These are phyloP conservation scores for Melanerpes formicivorus DNA, from an alignment of 2,113 vertebrate genomes.

Conservation along the genomic window DNA sequence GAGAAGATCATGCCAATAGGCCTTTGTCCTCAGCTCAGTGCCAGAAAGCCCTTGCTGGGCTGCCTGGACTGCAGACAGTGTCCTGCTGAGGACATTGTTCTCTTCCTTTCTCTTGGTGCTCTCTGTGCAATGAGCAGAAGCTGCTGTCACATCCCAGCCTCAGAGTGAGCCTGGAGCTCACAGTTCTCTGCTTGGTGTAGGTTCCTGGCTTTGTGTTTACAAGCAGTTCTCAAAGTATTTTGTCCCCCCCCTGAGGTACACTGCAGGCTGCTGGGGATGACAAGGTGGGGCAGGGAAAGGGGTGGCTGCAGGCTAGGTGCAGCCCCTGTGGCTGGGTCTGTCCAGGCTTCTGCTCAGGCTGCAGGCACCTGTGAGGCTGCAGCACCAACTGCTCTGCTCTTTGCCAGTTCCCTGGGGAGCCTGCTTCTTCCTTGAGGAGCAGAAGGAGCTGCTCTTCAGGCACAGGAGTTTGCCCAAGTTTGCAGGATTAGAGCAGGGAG, in stretches of 20 bases:
- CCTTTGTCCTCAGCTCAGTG: neutral
- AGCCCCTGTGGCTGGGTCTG: neutral
- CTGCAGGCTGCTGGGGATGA: neutral
- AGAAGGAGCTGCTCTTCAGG: neutral
- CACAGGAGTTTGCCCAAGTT: neutral
- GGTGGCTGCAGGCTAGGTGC: neutral
- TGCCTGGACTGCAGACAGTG: neutral
- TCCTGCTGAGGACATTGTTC: neutral
- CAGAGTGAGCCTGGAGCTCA: neutral
- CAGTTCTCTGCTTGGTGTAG: neutral
- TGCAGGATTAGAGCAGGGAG: neutral
- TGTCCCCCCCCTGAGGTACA: accelerated
- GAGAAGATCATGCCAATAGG: neutral
- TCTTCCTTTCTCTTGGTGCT: neutral
- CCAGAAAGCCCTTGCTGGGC: neutral
- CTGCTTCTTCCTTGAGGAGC: neutral
- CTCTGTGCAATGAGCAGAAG: neutral
- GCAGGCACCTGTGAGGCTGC: no score
- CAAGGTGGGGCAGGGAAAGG: neutral
- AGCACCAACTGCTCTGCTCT: neutral
- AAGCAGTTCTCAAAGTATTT: neutral
- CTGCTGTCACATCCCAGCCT: neutral
- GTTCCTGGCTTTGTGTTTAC: neutral
- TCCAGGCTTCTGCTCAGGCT: neutral
- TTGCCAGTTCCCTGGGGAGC: neutral